These are phyloP conservation scores for Aplocera efformata DNA, from an alignment of 2,888 invertebrate species.

Conservation along the genomic window DNA sequence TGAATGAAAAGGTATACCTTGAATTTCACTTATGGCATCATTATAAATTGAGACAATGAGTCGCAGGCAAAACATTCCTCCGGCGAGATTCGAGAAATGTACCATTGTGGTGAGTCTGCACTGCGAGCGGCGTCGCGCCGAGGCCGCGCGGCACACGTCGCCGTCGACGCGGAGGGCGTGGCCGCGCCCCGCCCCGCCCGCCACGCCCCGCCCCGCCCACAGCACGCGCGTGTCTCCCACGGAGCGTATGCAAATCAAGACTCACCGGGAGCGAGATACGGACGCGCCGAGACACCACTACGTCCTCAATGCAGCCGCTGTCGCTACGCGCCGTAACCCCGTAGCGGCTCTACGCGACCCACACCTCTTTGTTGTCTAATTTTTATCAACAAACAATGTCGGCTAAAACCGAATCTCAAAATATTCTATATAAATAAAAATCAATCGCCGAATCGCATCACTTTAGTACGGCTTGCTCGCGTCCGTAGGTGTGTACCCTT, in stretches of 20 bases:
- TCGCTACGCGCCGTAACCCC: conserved; percentile 27
- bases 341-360: conserved; percentile 12
- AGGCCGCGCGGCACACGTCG: conserved; percentile 5
- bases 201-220: conserved; percentile 27
- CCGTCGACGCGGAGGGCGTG: conserved; percentile 34
- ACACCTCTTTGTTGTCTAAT: conserved; percentile 1
- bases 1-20: conserved; percentile 1
- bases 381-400: no score
- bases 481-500: no score
- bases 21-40: conserved; percentile 4
- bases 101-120: conserved; percentile 1
- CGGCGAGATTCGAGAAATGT: conserved; percentile 5
- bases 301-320: conserved; percentile 18
- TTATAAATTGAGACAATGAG: conserved; percentile 11
- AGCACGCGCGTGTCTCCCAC: conserved; percentile 20
- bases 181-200: no score
- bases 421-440: no score
- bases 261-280: conserved; percentile 28
- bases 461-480: no score
- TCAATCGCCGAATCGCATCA: no score
- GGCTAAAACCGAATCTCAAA: no score
- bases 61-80: conserved; percentile 1
- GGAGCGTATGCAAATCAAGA: conserved; percentile 36
- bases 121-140: conserved; percentile 5
- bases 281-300: conserved; percentile 16